Base-by-base conservation (phyloP, 2,888 invertebrate genomes). In the Lucinisca nassula region DNA sequence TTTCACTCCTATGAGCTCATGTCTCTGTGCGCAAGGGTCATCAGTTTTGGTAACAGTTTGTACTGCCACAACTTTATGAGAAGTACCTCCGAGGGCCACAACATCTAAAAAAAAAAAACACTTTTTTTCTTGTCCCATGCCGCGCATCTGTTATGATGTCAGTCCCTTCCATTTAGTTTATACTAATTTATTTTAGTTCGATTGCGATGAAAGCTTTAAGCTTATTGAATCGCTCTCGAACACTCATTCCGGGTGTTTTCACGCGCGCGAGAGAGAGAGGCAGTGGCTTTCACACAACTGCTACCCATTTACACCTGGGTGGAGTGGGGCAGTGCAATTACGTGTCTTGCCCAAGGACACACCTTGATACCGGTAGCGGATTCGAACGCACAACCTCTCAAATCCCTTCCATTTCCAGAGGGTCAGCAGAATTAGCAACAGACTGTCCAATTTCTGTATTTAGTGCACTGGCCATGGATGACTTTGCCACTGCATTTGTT, bases 81-180 rank as follows among this genome's bases (percentile, higher is more conserved):
- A 49, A 30, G 77, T 55, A 17, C 67, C 51, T n/a, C 80, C 85
- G 17, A 80, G 30, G 24, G 75, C 79, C 2, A 79, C 58, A 30
- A 85, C 81, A 73, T 85, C 77, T 32, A 38, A 75, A 49, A 61
- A 37, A 38, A 75, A 49, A 61, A 76, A 30, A 70, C 72, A 37
- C 76, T 80, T 85, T 85, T 73, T 75, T 80, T n/a, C 80, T 37
- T 73, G 78, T 78, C 24, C 72, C 75, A 51, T 81, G 76, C 30
- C 80, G 24, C 0, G 80, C 80, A 77, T 85, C 80, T 0, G 77
- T 72, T 14, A 80, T 38, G 0, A 77, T 75, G 21, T n/a, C 38
- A 45, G 58, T 58, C 0, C 81, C 72, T n/a, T 10, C 17, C 1
- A 45, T 21, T 3, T 74, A n/a, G n/a, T n/a, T n/a, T n/a, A n/a